These are phyloP conservation scores for Eidolon dupreanum DNA, from an alignment of 2,797 vertebrate genomes.

Conservation along the genomic window DNA sequence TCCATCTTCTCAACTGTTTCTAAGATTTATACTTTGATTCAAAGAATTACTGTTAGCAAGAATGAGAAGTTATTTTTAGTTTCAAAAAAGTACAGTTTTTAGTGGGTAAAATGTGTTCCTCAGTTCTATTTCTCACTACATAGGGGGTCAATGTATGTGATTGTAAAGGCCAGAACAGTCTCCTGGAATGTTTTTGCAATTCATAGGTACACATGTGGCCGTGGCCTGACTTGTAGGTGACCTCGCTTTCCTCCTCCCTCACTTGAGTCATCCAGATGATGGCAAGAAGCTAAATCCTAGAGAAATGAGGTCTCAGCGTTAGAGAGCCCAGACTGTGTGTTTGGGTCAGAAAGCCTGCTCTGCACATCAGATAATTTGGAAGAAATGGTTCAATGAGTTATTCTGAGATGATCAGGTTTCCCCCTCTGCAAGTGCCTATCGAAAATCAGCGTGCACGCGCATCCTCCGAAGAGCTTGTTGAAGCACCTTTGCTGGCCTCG, in stretches of 20 bases:
- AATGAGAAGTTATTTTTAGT: conserved; percentile 50
- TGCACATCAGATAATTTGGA: not conserved
- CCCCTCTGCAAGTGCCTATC: not conserved
- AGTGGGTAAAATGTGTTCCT: conserved; percentile 1
- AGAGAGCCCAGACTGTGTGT: not conserved
- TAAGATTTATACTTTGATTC: conserved; percentile 54
- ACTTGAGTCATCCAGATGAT: not conserved
- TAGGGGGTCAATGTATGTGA: not conserved
- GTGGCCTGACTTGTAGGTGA: not conserved
- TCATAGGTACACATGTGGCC: not conserved
- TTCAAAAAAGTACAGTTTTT: conserved; percentile 5
- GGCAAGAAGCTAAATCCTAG: not conserved
- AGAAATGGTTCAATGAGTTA: not conserved
- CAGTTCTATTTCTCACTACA: not conserved
- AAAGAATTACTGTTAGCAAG: conserved; percentile 36
- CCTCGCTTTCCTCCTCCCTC: not conserved
- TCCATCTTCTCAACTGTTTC: conserved; percentile 47
- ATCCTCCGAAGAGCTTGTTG: not conserved
- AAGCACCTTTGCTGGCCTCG: not conserved
- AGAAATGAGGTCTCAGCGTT: not conserved
- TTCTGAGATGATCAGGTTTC: not conserved
- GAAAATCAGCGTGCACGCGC: not conserved
- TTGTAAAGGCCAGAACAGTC: not conserved
- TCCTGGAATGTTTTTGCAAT: not conserved
- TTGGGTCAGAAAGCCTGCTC: not conserved